phyloP scores from a whole-genome alignment of 2,113 vertebrate genomes.

The Spilogale gracilis region DNA sequence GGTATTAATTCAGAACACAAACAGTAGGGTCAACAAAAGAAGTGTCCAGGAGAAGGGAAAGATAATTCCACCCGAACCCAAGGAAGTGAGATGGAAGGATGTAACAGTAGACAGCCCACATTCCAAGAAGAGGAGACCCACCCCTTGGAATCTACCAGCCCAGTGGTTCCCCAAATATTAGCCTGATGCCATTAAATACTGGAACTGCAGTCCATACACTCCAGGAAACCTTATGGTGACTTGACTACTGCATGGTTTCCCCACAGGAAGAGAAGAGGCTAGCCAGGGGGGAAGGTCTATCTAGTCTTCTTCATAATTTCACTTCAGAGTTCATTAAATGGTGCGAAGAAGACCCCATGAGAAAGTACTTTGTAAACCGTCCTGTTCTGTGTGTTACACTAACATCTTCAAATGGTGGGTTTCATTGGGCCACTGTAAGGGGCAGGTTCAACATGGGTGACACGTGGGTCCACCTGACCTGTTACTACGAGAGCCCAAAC shows the following conservation, averaged over 20 bases:
- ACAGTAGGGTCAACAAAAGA: not conserved
- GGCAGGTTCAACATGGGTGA: not conserved
- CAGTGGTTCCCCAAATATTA: not conserved
- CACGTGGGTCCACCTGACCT: not conserved
- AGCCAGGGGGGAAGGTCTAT: not conserved
- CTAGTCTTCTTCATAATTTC: not conserved
- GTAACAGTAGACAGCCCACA: not conserved
- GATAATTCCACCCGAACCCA: not conserved
- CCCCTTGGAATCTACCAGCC: not conserved
- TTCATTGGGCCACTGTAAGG: not conserved
- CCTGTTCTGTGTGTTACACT: not conserved
- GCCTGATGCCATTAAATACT: not conserved
- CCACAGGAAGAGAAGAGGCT: not conserved
- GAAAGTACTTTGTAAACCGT: not conserved
- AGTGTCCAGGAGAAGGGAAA: not conserved
- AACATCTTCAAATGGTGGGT: not conserved
- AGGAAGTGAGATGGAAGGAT: not conserved
- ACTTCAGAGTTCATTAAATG: not conserved
- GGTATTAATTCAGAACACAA: constrained; percentile 55
- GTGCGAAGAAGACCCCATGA: not conserved
- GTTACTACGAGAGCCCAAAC: not conserved
- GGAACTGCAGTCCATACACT: not conserved
- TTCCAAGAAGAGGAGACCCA: not conserved
- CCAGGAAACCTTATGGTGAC: not conserved
- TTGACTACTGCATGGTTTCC: not conserved